Conservation (phyloP, 2,888 invertebrate species). For the Folsomia manolachei region DNA sequence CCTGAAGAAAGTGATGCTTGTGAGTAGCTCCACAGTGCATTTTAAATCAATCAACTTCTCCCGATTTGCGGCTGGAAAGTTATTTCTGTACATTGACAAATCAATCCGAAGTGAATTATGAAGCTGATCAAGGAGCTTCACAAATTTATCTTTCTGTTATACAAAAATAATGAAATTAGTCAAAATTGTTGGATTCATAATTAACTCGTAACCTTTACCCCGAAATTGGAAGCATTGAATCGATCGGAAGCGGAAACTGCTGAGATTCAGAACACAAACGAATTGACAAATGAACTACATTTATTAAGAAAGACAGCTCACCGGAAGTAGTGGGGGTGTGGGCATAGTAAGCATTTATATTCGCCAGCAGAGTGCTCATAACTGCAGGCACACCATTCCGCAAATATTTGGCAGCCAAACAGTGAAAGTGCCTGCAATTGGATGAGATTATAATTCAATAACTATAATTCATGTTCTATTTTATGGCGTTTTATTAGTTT, state of each 20-base stretch:
- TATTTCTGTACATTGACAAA: slow-evolving; percentile 97
- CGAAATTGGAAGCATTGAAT: slow-evolving; percentile 99
- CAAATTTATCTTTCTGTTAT: slow-evolving; percentile 96
- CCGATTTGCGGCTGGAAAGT: slow-evolving; percentile 95
- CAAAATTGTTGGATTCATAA: background rate
- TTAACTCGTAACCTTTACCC: slow-evolving; percentile 62
- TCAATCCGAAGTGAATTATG: slow-evolving; percentile 98
- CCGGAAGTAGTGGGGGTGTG: slow-evolving; percentile 96
- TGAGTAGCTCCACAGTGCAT: slow-evolving; percentile 95
- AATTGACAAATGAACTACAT: background rate
- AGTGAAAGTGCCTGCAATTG: slow-evolving; percentile 95
- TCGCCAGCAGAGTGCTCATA: slow-evolving; percentile 96
- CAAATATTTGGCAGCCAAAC: slow-evolving; percentile 96
- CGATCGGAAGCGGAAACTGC: slow-evolving; percentile 97
- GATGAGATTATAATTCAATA: no score
- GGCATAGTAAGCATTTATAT: slow-evolving; percentile 99
- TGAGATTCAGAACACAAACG: background rate
- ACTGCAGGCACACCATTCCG: slow-evolving; percentile 98
- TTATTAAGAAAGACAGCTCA: slow-evolving; percentile 57
- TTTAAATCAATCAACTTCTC: slow-evolving; percentile 98
- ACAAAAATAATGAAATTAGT: slow-evolving; percentile 11
- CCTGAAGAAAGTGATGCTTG: slow-evolving; percentile 98
- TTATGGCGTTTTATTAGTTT: no score
- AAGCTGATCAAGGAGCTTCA: slow-evolving; percentile 93
- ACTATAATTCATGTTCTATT: no score